Evolutionary conservation across 2,888 invertebrate species (phyloP).

Genomic region (Norana najaformis): DNA sequence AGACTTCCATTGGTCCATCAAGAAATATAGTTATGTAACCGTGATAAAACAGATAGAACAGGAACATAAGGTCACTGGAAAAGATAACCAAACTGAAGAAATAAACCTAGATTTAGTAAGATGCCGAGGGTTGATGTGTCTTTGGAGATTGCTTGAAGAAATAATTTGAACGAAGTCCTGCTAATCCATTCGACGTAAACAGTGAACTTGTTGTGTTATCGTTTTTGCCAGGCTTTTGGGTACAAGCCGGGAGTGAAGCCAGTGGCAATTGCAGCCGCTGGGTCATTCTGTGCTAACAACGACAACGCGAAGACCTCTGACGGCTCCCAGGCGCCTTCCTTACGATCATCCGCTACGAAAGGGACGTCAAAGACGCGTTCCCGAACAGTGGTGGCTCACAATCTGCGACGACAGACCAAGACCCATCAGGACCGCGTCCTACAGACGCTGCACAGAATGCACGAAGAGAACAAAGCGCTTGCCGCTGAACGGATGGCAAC

Average conservation of each 20-base stretch:
- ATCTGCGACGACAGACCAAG: background rate
- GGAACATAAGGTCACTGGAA: too few species aligned
- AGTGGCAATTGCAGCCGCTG: background rate
- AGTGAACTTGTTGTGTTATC: background rate
- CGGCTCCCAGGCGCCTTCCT: background rate
- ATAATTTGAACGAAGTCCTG: too few species aligned
- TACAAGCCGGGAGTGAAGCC: background rate
- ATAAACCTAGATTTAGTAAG: too few species aligned
- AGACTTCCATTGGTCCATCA: too few species aligned
- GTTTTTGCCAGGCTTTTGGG: background rate
- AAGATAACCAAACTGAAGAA: too few species aligned
- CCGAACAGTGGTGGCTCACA: background rate
- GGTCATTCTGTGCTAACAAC: background rate
- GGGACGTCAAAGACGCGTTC: background rate
- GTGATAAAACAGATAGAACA: too few species aligned
- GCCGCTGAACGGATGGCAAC: background rate
- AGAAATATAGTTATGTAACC: too few species aligned
- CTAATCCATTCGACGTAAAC: background rate
- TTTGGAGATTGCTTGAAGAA: too few species aligned
- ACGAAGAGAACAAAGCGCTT: background rate
- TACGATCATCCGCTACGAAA: background rate
- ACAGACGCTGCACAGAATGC: background rate
- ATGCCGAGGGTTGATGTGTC: too few species aligned
- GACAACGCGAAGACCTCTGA: constrained; percentile 13
- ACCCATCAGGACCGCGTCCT: background rate